phyloP scores from a whole-genome alignment of 2,113 vertebrate genomes.

The Porphyrio hochstetteri region DNA sequence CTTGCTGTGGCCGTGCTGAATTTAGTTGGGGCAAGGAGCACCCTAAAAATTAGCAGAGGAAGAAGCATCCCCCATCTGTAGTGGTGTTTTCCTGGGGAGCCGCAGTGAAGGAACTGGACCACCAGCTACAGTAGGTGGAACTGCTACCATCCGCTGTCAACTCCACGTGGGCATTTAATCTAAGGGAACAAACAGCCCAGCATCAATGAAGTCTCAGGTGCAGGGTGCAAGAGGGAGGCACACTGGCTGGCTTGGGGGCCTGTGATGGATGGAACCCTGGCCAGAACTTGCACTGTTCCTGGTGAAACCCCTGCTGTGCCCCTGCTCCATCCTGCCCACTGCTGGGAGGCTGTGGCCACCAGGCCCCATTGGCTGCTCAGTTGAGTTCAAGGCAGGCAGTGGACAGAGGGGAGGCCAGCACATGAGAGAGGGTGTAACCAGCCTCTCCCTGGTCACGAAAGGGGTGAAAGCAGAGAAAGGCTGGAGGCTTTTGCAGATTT shows the following conservation, averaged over 20 bases:
- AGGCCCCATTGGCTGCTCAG: not conserved
- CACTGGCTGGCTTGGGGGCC: not conserved
- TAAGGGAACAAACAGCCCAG: not conserved
- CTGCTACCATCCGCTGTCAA: not conserved
- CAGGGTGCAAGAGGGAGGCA: not conserved
- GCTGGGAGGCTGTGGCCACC: not conserved
- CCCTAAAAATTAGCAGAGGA: not conserved
- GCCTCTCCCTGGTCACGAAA: not conserved
- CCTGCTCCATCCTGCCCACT: not conserved
- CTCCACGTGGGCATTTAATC: fast-evolving
- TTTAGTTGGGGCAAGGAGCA: not conserved
- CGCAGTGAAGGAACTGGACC: not conserved
- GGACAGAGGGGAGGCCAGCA: not conserved
- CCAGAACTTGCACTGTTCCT: not conserved
- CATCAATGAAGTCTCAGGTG: fast-evolving
- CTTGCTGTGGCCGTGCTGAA: not conserved
- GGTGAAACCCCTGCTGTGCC: not conserved
- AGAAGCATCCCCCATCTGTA: not conserved
- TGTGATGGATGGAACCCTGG: not conserved
- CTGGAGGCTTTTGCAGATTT: fast-evolving
- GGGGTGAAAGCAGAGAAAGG: not conserved
- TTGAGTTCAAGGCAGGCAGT: not conserved
- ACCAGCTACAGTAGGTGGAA: not conserved
- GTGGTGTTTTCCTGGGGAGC: not conserved
- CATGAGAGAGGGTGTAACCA: fast-evolving